Evolutionary conservation across 2,113 vertebrate species (phyloP), one percentile per base, ranked within the genome.

Genomic region (Panurus biarmicus): DNA sequence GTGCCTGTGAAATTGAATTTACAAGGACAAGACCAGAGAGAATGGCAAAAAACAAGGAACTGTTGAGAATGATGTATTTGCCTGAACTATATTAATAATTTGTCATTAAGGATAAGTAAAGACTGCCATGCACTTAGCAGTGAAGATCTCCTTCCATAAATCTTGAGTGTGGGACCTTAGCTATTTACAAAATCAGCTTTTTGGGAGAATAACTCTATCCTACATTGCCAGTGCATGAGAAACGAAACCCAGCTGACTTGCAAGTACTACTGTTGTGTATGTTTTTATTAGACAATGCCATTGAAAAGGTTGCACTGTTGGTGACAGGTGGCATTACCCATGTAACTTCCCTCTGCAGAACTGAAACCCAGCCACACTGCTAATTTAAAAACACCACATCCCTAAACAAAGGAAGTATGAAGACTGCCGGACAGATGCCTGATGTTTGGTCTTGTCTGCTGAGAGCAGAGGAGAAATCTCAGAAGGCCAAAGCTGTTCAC

Each of bases 1-100:
- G 91, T 85, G 87, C 87, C 82, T 95, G 87, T 85, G 89, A 95
- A 96, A 94, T 89, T 72, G 78, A 91, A 96, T 95, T 95, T 91
- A 79, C 91, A 93, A 94, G 74, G 91, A 91, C 91, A 92, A 89
- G 70, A 94, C 91, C 67, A 87, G 71, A 89, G 42, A 95, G 71
- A 93, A 87, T 28, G 58, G 66, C n/a, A 94, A 94, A 89, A 93
- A 91, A 36, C 48, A 89, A 81, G 50, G 42, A 89, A 42, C 54
- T 85, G 66, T 36, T 94, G 70, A 91, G 80, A 91, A 91, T 72
- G 0, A 91, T 35, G 31, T 35, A 70, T 94, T 91, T 89, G 18
- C 42, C 35, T 91, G n/a, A 44, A 85, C 44, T 90, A 54, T 47
- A 85, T 51, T 82, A 87, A 93, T 83, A 85, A 83, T 80, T 93